These are phyloP conservation scores for Drosophila subpulchrella DNA, from an alignment of 1,140 invertebrate genomes.

Conservation along the genomic window DNA sequence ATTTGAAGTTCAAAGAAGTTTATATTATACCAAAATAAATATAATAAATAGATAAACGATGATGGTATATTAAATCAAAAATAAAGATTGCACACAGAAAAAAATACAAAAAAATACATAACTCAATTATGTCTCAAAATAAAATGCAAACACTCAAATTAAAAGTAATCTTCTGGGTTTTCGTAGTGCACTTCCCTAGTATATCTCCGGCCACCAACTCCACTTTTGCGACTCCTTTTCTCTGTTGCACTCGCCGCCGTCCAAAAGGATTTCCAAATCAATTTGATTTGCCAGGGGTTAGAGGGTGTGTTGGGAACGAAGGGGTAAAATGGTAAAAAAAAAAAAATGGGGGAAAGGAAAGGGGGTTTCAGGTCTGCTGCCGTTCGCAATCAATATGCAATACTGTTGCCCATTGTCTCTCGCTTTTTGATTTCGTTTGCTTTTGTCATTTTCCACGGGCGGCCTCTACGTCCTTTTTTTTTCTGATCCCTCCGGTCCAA, in stretches of 20 bases:
- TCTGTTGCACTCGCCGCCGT: conserved; percentile 36
- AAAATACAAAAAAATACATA: not conserved
- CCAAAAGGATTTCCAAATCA: conserved; percentile 77
- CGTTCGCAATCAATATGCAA: conserved; percentile 78
- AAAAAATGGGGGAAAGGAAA: not conserved
- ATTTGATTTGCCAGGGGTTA: conserved; percentile 68
- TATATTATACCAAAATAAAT: no score
- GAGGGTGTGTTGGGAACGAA: not conserved
- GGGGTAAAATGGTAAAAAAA: not conserved
- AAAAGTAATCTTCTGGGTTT: not conserved
- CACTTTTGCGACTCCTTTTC: conserved; percentile 17
- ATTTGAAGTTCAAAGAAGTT: no score
- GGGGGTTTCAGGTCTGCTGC: conserved; percentile 38
- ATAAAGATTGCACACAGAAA: no score
- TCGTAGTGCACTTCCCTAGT: not conserved
- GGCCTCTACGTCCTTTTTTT: conserved; percentile 12
- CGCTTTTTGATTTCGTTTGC: conserved; percentile 75
- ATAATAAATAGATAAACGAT: no score
- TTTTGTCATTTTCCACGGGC: conserved; percentile 73
- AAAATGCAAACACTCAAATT: not conserved
- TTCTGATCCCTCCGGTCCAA: conserved; percentile 8
- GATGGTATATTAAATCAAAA: no score
- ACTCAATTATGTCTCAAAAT: not conserved
- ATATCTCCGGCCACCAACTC: conserved; percentile 1
- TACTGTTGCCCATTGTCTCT: conserved; percentile 70